These are phyloP conservation scores for Calosoma granatense DNA, from an alignment of 1,140 invertebrate genomes.

Conservation along the genomic window DNA sequence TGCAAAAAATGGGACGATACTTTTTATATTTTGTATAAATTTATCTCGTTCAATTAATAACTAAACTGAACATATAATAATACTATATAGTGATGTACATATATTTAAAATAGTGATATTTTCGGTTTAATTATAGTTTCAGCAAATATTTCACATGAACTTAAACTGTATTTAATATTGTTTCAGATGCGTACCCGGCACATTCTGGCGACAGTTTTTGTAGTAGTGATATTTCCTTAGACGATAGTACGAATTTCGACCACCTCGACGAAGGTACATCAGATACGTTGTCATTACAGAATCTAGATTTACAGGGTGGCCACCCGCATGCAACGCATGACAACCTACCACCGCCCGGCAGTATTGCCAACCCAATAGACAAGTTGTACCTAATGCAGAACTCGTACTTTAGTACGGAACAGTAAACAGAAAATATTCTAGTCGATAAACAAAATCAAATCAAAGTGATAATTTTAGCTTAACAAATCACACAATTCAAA, in stretches of 20 bases:
- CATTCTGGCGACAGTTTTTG: conserved; percentile 84
- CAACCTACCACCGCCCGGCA: conserved; percentile 34
- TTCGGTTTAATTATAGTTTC: too few relatives aligned
- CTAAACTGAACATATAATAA: too few relatives aligned
- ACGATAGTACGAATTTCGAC: conserved; percentile 68
- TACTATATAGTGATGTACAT: too few relatives aligned
- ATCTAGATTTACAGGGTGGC: conserved; percentile 47
- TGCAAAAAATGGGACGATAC: too few relatives aligned
- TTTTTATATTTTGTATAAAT: too few relatives aligned
- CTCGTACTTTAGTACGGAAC: conserved; percentile 77
- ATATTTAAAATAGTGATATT: too few relatives aligned
- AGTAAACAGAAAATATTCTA: conserved; percentile 28
- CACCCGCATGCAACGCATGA: conserved; percentile 41
- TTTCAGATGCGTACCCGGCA: conserved; percentile 65
- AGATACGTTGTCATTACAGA: conserved; percentile 63
- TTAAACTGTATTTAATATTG: too few relatives aligned
- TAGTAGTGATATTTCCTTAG: conserved; percentile 77
- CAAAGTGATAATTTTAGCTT: not conserved
- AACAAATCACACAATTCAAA: not conserved
- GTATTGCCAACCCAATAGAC: conserved; percentile 80
- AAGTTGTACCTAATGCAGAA: conserved; percentile 97
- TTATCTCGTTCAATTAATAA: too few relatives aligned
- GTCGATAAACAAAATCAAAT: not conserved
- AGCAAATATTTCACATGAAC: too few relatives aligned
- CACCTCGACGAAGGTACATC: conserved; percentile 67